Conservation (phyloP, 2,113 vertebrate species). For the Oriolus oriolus region DNA sequence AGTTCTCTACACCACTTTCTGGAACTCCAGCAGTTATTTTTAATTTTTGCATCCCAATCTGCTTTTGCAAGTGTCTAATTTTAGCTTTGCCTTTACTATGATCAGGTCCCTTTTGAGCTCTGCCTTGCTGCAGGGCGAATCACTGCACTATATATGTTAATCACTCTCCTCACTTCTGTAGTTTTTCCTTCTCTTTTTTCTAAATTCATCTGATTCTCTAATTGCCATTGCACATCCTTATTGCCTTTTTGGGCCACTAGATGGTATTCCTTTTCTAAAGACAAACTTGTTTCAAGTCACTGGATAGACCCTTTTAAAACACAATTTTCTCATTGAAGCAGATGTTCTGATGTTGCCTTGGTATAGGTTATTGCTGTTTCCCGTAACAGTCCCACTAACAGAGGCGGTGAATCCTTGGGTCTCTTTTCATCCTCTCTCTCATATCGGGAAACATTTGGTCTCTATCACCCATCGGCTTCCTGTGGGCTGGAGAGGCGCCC, state of each 20-base stretch:
- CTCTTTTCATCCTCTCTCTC: not conserved
- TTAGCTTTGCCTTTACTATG: slow-evolving; percentile 37
- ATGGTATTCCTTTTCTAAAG: slow-evolving; percentile 60
- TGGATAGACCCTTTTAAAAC: not conserved
- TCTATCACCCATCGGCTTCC: slow-evolving; percentile 21
- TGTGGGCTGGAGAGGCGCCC: slow-evolving; percentile 27
- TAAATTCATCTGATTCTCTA: not conserved
- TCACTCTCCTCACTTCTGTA: not conserved
- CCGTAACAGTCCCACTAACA: not conserved
- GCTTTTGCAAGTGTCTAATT: slow-evolving; percentile 41
- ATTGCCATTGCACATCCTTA: not conserved
- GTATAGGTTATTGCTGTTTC: not conserved
- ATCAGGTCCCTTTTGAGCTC: slow-evolving; percentile 41
- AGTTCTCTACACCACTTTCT: not conserved
- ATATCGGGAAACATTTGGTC: not conserved
- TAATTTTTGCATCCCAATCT: slow-evolving; percentile 54
- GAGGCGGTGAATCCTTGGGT: not conserved
- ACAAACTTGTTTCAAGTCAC: not conserved
- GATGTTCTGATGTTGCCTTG: not conserved
- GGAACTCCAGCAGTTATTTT: slow-evolving; percentile 43
- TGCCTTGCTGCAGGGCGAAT: slow-evolving; percentile 37
- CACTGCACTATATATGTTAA: slow-evolving; percentile 33
- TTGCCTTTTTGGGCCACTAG: slow-evolving; percentile 53
- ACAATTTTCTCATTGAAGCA: not conserved
- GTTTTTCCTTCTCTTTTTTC: not conserved